phyloP scores from a whole-genome alignment of 1,140 invertebrate species.

The Ooceraea biroi region DNA sequence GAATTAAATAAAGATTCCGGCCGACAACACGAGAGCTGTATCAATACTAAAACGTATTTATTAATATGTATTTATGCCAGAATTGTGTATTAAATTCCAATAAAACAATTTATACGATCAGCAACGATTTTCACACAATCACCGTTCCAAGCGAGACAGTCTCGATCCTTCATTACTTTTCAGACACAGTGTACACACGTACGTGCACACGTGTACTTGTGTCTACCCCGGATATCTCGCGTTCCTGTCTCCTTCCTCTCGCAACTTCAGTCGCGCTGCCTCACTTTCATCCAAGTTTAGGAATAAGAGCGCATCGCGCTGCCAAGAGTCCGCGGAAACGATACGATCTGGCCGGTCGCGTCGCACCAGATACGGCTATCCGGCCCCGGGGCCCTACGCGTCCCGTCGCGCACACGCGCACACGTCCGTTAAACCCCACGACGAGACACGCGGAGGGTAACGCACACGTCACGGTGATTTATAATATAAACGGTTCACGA shows the following conservation, averaged over 20 bases:
- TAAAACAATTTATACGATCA: too few relatives aligned
- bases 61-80: too few relatives aligned
- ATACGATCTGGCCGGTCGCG: slow-evolving; percentile 65
- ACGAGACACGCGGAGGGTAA: slow-evolving; percentile 30
- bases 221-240: background rate
- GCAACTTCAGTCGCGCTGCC: background rate
- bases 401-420: slow-evolving; percentile 48
- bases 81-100: too few relatives aligned
- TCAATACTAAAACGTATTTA: too few relatives aligned
- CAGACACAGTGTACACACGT: too few relatives aligned
- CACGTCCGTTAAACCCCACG: slow-evolving; percentile 63
- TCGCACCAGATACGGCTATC: slow-evolving; percentile 70
- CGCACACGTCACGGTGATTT: slow-evolving; percentile 67
- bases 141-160: too few relatives aligned
- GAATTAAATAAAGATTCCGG: too few relatives aligned
- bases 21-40: too few relatives aligned
- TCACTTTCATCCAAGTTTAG: slow-evolving; percentile 19
- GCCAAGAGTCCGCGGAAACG: slow-evolving; percentile 65
- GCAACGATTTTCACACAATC: too few relatives aligned
- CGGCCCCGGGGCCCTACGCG: slow-evolving; percentile 58
- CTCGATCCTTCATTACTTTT: too few relatives aligned
- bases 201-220: too few relatives aligned
- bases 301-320: slow-evolving; percentile 48
- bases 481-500: slow-evolving; percentile 75
- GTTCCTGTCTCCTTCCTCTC: background rate